Conservation (phyloP, 2,113 vertebrate genomes). For the Desmodus rotundus region DNA sequence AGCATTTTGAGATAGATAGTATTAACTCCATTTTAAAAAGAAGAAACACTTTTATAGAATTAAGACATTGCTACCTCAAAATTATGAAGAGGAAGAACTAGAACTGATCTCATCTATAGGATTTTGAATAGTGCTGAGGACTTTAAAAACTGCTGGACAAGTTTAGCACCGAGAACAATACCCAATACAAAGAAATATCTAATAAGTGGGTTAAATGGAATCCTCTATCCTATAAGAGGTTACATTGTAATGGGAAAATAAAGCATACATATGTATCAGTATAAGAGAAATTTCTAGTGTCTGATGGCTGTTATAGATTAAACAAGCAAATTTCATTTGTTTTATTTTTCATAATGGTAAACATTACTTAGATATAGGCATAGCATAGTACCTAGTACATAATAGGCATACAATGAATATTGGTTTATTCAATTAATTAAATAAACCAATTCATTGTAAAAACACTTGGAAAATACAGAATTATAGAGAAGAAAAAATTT, state of each 20-base stretch:
- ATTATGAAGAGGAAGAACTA: background rate
- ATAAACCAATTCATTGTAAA: background rate
- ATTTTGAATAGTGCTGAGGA: background rate
- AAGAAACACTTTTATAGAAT: background rate
- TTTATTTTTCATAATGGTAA: background rate
- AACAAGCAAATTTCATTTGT: background rate
- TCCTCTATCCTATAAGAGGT: background rate
- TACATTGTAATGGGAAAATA: background rate
- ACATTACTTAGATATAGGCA: background rate
- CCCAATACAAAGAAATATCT: background rate
- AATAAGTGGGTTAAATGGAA: background rate
- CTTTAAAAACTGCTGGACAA: background rate
- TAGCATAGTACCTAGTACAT: background rate
- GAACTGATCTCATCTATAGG: background rate
- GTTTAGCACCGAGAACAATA: background rate
- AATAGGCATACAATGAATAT: background rate
- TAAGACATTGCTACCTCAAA: background rate
- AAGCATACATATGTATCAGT: background rate
- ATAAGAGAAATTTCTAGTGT: background rate
- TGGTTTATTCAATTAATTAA: background rate
- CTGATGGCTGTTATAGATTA: background rate
- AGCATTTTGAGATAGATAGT: background rate
- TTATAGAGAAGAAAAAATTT: background rate
- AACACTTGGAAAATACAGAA: background rate
- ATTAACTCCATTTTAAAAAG: background rate